phyloP scores from a whole-genome alignment of 2,888 invertebrate species.

The Eilema griseolum region DNA sequence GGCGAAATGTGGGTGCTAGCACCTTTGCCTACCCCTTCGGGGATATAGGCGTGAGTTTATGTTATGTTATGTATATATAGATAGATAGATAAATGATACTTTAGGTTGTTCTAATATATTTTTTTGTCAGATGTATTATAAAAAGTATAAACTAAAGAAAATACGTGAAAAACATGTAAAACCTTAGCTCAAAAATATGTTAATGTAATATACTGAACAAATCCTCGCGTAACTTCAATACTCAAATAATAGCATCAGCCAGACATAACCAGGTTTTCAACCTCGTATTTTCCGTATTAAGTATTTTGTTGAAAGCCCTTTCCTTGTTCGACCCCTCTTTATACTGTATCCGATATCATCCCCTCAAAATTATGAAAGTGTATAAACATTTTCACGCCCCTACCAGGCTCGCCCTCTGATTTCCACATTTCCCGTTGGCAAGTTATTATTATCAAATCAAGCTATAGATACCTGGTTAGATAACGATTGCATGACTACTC shows the following conservation, averaged over 20 bases:
- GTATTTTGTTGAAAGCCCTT: constrained; percentile 83
- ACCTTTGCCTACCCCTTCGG: too few relatives aligned
- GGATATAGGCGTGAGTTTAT: too few relatives aligned
- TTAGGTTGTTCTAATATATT: too few relatives aligned
- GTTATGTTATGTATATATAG: too few relatives aligned
- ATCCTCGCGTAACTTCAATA: constrained; percentile 58
- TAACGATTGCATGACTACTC: constrained; percentile 76
- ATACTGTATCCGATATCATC: constrained; percentile 79
- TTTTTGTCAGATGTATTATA: too few relatives aligned
- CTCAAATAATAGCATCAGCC: constrained; percentile 65
- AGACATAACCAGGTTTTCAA: constrained; percentile 76
- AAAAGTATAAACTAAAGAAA: too few relatives aligned
- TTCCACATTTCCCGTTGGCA: constrained; percentile 77
- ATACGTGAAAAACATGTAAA: constrained; percentile 12
- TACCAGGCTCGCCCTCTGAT: constrained; percentile 69
- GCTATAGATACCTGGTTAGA: constrained; percentile 81
- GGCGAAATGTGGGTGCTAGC: too few relatives aligned
- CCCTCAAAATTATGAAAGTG: constrained; percentile 86
- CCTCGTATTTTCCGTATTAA: constrained; percentile 81
- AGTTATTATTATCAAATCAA: constrained; percentile 87
- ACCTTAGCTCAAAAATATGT: constrained; percentile 45
- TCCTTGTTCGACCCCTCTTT: constrained; percentile 72
- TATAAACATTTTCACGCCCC: constrained; percentile 87
- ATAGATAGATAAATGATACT: too few relatives aligned
- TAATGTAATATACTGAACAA: constrained; percentile 61